Evolutionary conservation across 2,888 invertebrate genomes (phyloP), one percentile per base, ranked within the genome.

Genomic region (Deilephila elpenor): DNA sequence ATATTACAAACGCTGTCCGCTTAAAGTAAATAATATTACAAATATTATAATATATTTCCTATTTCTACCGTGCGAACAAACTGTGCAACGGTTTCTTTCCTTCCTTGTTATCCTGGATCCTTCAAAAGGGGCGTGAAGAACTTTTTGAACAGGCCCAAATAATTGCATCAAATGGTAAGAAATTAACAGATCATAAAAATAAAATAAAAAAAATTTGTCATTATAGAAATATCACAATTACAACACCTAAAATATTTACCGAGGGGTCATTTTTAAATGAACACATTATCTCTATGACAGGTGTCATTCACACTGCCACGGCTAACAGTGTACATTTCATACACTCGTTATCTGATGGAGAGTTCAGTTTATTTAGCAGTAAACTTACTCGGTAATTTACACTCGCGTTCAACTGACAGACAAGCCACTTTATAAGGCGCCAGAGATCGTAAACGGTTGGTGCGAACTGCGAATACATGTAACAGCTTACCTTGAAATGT

Each of bases 381-480:
- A 67, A 67, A 67, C 44, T 67, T 51, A 67, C 67, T 44, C 44
- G 67, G 51, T 67, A 67, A 67, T 67, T 67, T 67, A 51, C 51
- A 67, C 51, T 67, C 14, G 67, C 67, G 67, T 67, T 67, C 44
- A 67, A 62, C 62, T 62, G 37, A 67, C 67, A 67, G 67, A 67
- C 67, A 51, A 67, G 51, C 44, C 20, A 20, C 51, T 51, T 67
- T 67, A 67, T 67, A 67, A 44, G 67, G 67, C 67, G 67, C 67
- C 67, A 67, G 67, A 67, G 67, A 67, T 67, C 67, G 67, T 67
- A 67, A 67, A 67, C 67, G 4, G 20, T 44, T 11, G 51, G 44
- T 25, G 25, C 44, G 25, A 67, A 51, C 20, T 25, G 25, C 44
- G 25, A 67, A 51, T 44, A 34, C 44, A 51, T n/a, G 25, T 44